Base-by-base conservation (phyloP, 1,140 invertebrate genomes). In the Homalodisca vitripennis region DNA sequence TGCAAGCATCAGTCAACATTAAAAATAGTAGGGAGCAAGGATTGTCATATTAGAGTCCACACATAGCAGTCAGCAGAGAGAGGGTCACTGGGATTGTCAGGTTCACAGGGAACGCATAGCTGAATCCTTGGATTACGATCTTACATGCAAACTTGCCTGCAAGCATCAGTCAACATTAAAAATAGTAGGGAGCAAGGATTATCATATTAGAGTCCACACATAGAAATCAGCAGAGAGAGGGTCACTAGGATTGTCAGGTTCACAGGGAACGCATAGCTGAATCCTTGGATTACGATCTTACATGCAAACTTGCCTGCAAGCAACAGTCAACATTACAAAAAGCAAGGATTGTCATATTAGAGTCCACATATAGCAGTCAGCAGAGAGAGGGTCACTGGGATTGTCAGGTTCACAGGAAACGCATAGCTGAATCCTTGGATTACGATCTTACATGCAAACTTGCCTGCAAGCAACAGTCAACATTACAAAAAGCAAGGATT, bases 371-470 rank as follows among this genome's bases (percentile, higher is more conserved):
- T 91, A 20, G 92, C 88, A 71, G 97, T 95, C 70, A 97, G 80
- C 20, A 97, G 79, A 0, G 93, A 95, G 26, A 98, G 90, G 0
- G 91, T 88, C 0, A 97, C 86, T 0, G 95, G 96, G 72, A 97
- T 93, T 0, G 93, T 92, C 65, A 98, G 83, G 78, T 92, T 96
- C 0, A 98, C 90, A 0, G 97, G 95, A 72, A 98, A 94, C 0
- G 95, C 94, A 77, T 97, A 98, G 78, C 95, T 96, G 83, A 98
- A 97, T 30, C 93, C 92, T 81, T 98, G 96, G 68, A 97, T 97
- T 71, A 96, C 86, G 75, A 98, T 97, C 82, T 97, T 97, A 82
- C 95, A 98, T 20, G 95, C 93, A 75, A 97, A 97, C 82, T 97
- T 97, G 71, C 92, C 86, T 87, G 77, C 27, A 78, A 77, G 22